These are phyloP conservation scores for Xerus rutilus DNA, from an alignment of 2,797 vertebrate genomes.

Conservation along the genomic window DNA sequence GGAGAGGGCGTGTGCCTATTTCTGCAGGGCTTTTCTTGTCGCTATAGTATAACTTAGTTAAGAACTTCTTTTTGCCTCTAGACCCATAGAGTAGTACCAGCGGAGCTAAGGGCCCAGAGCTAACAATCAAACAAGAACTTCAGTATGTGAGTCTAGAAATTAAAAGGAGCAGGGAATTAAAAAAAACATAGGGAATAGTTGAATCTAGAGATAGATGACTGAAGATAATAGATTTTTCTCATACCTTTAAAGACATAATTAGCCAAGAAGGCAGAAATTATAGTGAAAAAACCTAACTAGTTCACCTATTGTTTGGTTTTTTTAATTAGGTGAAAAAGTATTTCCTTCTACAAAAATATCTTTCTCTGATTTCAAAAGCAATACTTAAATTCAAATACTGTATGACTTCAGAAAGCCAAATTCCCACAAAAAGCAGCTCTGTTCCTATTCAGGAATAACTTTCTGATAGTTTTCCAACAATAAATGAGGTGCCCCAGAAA, in stretches of 20 bases:
- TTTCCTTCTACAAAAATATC: slow-evolving; percentile 29
- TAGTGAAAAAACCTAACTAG: not conserved
- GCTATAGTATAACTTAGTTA: not conserved
- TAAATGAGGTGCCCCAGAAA: not conserved
- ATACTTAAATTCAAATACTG: slow-evolving; percentile 54
- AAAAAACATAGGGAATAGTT: not conserved
- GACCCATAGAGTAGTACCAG: not conserved
- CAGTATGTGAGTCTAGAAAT: slow-evolving; percentile 6
- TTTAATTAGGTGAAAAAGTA: slow-evolving; percentile 50
- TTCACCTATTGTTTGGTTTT: not conserved
- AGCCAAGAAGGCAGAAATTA: not conserved
- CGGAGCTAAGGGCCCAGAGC: too few species aligned
- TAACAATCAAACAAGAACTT: slow-evolving; percentile 26
- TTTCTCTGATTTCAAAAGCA: slow-evolving; percentile 37
- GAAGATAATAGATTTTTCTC: not conserved
- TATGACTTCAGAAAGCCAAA: slow-evolving; percentile 36
- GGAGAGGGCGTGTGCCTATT: not conserved
- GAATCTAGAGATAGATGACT: slow-evolving; percentile 8
- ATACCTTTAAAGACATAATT: not conserved
- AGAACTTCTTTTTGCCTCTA: not conserved
- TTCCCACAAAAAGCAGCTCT: not conserved
- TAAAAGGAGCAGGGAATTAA: not conserved
- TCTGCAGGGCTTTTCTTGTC: not conserved
- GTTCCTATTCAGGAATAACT: not conserved
- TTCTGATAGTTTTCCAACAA: not conserved